Conservation (phyloP, 1,140 invertebrate genomes). For the Ceratina calcarata region DNA sequence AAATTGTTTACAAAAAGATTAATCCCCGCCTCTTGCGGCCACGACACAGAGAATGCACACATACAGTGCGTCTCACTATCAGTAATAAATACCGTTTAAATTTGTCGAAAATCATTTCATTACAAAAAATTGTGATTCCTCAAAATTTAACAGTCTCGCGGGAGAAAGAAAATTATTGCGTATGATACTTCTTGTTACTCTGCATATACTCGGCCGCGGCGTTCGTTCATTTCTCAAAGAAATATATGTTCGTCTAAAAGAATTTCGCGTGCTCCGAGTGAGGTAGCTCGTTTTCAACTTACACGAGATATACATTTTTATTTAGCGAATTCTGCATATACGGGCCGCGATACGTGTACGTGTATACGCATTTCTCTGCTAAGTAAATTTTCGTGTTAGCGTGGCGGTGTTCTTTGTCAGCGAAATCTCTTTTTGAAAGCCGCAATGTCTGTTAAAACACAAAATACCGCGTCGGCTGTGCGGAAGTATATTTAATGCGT, state of each 20-base stretch:
- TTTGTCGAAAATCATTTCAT: no score
- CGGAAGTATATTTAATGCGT: neutral
- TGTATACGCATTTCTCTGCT: neutral
- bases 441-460: neutral
- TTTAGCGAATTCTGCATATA: constrained; percentile 21
- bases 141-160: no score
- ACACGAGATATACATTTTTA: constrained; percentile 38
- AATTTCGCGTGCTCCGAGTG: constrained; percentile 34
- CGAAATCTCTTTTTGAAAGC: constrained; percentile 1
- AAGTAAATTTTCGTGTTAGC: constrained; percentile 27
- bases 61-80: no score
- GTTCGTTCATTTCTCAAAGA: constrained; percentile 35
- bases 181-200: no score
- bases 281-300: constrained; percentile 25
- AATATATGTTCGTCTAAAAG: constrained; percentile 20
- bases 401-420: neutral
- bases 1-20: constrained; percentile 30
- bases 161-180: no score
- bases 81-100: no score
- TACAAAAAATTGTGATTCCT: no score
- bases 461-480: neutral
- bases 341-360: neutral
- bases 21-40: constrained; percentile 9
- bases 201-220: no score
- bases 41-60: no score